Evolutionary conservation across 2,888 invertebrate species (phyloP), one percentile per base, ranked within the genome.

Genomic region (Cartodere bifasciata): DNA sequence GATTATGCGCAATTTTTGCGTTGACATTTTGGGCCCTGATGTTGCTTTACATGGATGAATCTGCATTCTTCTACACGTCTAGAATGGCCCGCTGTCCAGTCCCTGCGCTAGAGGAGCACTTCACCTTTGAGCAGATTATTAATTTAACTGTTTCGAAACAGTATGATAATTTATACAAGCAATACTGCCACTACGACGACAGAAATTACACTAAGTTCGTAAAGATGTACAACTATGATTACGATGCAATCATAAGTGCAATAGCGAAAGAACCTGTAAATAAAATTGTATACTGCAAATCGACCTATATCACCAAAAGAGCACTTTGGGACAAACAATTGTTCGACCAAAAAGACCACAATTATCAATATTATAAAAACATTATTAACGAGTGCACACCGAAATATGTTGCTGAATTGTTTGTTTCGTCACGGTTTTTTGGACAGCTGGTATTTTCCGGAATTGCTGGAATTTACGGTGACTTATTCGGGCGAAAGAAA

Each of bases 91-190:
- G 32, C 17, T 33, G 32, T 23, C 20, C 16, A 2, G 29, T 33
- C 15, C 28, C 28, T 1, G 24, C 20, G 5, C 14, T 33, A 9
- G 32, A 33, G 21, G 32, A 29, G 2, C 28, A 33, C 11, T 33
- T 33, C 23, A 27, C 32, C 2, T 33, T 16, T n/a, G 32, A 33
- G 12, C 32, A 33, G 15, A 33, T 33, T 17, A 6, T 33, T 17
- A 28, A 33, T 13, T n/a, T 33, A 3, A 33, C 28, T 11, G 32
- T 33, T 3, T n/a, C n/a, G n/a, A 17, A 29, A 4, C 2, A 12
- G 22, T 24, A 24, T 11, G 32, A 28, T 7, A 17, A n/a, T 13
- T 28, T 28, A n/a, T 28, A 24, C n/a, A 22, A 13, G 1, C 32
- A 33, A 16, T 23, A 33, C 15, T 33, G 32, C 9, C 5, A 24